Evolutionary conservation across 1,140 invertebrate genomes (phyloP), one percentile per base, ranked within the genome.

Genomic region (Mya arenaria): DNA sequence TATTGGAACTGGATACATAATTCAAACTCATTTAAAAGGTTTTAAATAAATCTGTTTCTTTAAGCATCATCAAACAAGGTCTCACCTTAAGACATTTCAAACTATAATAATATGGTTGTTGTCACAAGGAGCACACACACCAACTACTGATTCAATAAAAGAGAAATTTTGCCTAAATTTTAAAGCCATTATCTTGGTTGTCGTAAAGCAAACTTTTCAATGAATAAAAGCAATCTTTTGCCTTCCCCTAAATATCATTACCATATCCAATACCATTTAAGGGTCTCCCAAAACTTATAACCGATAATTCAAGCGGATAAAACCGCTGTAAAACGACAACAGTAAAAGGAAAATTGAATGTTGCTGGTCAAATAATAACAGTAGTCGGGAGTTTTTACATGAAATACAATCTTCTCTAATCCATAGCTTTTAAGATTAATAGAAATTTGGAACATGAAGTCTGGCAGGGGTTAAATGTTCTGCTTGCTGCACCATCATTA

Each of bases 291-390:
- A 58, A 78, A 78, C 62, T 48, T 78, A 78, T 68, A 78, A 66
- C 75, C 75, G 68, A 68, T 78, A 78, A 78, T 78, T 78, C 48
- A 23, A 68, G 75, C 44, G 68, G 39, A 78, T 78, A 62, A 78
- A 78, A 78, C 62, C 34, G 60, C 75, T 68, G 75, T 78, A 78
- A 78, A 78, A 78, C 19, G 62, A 58, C 62, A 41, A 68, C 41
- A 78, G 48, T 66, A 65, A 78, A 78, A 78, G 60, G 75, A 78
- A 78, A 78, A 78, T 78, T 78, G 75, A 78, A 78, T 68, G 60
- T 65, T 78, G 63, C 75, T 48, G 65, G 34, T 56, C 60, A 68
- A 65, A 66, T 78, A 78, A 78, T 78, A 66, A 78, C 48, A 78
- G 75, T 68, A 58, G 55, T 78, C 34, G 34, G 13, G 25, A 41